A percentile compares a stretch with the other conserved stretches of the same genome.
Evolutionary conservation across 2,113 vertebrate genomes (phyloP).

Genomic region (Hyperopisus bebe): DNA sequence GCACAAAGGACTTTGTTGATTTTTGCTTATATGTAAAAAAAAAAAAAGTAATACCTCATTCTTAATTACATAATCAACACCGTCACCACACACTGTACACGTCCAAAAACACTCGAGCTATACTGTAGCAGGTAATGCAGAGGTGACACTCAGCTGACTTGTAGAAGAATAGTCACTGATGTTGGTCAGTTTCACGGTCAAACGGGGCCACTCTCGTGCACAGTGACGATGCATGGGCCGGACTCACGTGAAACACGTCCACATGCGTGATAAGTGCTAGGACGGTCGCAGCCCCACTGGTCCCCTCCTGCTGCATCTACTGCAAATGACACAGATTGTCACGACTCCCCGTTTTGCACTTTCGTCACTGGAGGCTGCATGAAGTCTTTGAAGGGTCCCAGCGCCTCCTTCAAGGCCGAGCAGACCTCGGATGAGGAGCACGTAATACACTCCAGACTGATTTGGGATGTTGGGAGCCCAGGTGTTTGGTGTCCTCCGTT

Average conservation of each 20-base stretch:
- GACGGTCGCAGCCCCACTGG: background rate
- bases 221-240: constrained; percentile 40
- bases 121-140: constrained; percentile 67
- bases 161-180: constrained; percentile 45
- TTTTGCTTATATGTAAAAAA: constrained; percentile 25
- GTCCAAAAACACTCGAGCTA: constrained; percentile 64
- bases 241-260: constrained; percentile 43
- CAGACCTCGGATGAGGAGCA: constrained; percentile 94
- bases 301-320: background rate
- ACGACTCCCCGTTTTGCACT: constrained; percentile 96
- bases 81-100: constrained; percentile 84
- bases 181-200: constrained; percentile 27
- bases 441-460: constrained; percentile 84
- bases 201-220: constrained; percentile 3
- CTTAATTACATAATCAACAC: constrained; percentile 79
- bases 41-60: constrained; percentile 49
- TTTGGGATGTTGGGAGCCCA: background rate
- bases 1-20: constrained; percentile 64
- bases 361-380: constrained; percentile 91
- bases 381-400: constrained; percentile 98
- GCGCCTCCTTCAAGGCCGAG: constrained; percentile 89
- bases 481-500: background rate
- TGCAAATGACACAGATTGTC: constrained; percentile 52
- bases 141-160: constrained; percentile 55
- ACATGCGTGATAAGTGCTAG: constrained; percentile 24